These are phyloP conservation scores for Acanthiza pusilla DNA, from an alignment of 2,797 vertebrate genomes.

Conservation along the genomic window DNA sequence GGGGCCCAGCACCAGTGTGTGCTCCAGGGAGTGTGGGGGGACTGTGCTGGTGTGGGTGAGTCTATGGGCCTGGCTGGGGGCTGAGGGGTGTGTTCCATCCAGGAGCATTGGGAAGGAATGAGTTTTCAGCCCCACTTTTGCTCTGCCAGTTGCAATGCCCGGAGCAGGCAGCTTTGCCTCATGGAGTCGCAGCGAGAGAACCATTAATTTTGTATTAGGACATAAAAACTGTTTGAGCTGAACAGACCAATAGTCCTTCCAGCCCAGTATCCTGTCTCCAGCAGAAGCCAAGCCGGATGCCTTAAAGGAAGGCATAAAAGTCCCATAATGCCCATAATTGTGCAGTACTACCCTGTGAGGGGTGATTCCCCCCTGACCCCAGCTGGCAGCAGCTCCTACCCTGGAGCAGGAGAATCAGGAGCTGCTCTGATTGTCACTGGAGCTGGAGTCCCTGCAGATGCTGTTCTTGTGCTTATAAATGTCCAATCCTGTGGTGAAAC, in stretches of 20 bases:
- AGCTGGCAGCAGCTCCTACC: conserved; percentile 63
- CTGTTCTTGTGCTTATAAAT: conserved; percentile 10
- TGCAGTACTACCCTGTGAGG: conserved; percentile 58
- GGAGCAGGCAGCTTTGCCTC: neutral
- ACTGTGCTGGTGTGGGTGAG: neutral
- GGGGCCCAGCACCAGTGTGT: fast-evolving
- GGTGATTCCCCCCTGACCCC: conserved; percentile 62
- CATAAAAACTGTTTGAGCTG: conserved; percentile 55
- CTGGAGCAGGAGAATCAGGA: conserved; percentile 68
- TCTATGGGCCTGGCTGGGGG: neutral
- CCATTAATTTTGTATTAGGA: conserved; percentile 61
- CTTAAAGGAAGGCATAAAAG: conserved; percentile 65
- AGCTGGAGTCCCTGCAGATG: conserved; percentile 48
- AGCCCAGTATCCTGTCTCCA: conserved; percentile 40
- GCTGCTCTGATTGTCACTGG: conserved; percentile 65
- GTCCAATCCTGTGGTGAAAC: neutral
- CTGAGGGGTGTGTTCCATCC: neutral
- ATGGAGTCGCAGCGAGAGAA: neutral
- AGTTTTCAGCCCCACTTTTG: neutral
- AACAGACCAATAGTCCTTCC: neutral
- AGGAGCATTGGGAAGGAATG: neutral
- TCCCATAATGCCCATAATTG: conserved; percentile 67
- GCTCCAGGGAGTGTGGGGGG: neutral
- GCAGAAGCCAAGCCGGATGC: conserved; percentile 50
- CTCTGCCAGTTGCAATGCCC: neutral